These are phyloP conservation scores for Pseudopleuronectes americanus DNA, from an alignment of 2,797 vertebrate species.

Conservation along the genomic window DNA sequence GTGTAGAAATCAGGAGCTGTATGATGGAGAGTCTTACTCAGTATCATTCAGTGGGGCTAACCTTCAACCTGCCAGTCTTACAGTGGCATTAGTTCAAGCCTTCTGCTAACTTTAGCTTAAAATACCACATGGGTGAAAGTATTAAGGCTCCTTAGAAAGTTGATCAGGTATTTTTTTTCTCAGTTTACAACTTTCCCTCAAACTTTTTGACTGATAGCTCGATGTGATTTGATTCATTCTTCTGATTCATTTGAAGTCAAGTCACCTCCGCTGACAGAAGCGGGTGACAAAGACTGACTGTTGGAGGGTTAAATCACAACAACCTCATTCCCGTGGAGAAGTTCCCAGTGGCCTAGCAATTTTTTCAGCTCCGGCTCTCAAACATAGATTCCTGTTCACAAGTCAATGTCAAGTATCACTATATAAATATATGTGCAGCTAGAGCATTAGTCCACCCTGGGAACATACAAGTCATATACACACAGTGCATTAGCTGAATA, in stretches of 20 bases:
- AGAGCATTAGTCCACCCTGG: not conserved
- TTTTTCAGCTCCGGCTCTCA: constrained; percentile 34
- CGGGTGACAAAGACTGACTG: constrained; percentile 14
- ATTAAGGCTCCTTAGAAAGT: not conserved
- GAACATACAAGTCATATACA: not conserved
- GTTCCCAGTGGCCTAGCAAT: constrained; percentile 23
- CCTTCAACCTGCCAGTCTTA: too few relatives aligned
- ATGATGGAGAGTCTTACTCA: too few relatives aligned
- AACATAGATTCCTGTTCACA: constrained; percentile 18
- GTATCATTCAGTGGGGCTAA: too few relatives aligned
- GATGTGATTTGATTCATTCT: constrained; percentile 37
- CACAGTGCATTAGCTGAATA: constrained; percentile 14
- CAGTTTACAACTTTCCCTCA: constrained; percentile 11
- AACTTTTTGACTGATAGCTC: constrained; percentile 9
- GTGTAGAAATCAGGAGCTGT: too few relatives aligned
- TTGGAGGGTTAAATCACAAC: constrained; percentile 56
- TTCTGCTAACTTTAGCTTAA: not conserved
- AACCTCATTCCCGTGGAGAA: constrained; percentile 40
- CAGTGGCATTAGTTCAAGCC: too few relatives aligned
- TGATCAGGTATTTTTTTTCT: constrained; percentile 21
- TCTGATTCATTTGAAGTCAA: constrained; percentile 27
- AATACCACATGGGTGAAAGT: too few relatives aligned
- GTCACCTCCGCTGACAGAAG: constrained; percentile 33
- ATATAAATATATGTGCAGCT: not conserved
- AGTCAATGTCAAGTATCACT: constrained; percentile 21